Evolutionary conservation across 2,113 vertebrate genomes (phyloP).

Genomic region (Arizona elegans): DNA sequence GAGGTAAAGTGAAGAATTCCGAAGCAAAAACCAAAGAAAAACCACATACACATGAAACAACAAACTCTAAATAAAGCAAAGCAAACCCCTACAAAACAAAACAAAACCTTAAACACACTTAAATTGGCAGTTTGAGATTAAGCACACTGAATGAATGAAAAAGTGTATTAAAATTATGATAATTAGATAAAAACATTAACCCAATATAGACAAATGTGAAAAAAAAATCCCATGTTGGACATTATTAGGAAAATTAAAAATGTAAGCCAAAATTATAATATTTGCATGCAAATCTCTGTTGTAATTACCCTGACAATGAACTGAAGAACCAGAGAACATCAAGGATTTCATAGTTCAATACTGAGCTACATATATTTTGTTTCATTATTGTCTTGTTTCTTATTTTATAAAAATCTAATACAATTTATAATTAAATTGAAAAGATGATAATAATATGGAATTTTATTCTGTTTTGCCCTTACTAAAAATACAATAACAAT

Average conservation of each 20-base stretch:
- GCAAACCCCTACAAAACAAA: background rate
- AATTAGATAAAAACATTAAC: background rate
- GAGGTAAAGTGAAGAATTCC: background rate
- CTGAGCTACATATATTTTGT: background rate
- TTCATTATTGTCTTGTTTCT: background rate
- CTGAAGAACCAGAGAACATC: background rate
- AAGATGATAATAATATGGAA: background rate
- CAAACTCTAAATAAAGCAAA: background rate
- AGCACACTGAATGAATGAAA: background rate
- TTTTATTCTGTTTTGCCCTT: constrained; percentile 10
- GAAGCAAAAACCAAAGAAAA: background rate
- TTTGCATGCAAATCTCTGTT: background rate
- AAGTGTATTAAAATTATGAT: background rate
- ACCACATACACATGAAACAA: background rate
- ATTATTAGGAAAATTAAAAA: background rate
- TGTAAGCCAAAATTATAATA: background rate
- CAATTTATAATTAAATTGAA: background rate
- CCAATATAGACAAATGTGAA: background rate
- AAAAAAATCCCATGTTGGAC: background rate
- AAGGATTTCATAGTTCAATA: background rate
- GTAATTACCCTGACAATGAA: background rate
- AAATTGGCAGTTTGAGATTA: background rate
- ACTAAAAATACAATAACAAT: constrained; percentile 17
- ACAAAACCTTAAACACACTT: background rate
- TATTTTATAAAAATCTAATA: background rate